These are phyloP conservation scores for Thymelicus lineola DNA, from an alignment of 2,888 invertebrate species.

Conservation along the genomic window DNA sequence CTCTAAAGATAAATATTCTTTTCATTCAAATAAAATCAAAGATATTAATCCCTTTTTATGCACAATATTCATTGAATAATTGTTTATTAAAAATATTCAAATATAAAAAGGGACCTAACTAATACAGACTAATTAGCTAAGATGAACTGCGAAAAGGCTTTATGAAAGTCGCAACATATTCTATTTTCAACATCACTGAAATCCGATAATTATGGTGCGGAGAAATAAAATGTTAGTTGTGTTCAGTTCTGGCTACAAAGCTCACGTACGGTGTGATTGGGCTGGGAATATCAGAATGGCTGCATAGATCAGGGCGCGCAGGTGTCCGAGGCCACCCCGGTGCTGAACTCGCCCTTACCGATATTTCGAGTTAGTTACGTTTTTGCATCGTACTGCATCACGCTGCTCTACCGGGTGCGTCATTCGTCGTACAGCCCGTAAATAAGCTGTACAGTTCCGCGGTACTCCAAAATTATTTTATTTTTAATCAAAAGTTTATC, in stretches of 20 bases:
- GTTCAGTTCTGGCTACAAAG: not conserved
- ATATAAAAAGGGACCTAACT: too few species aligned
- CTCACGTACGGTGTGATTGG: not conserved
- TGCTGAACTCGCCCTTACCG: slow-evolving; percentile 34
- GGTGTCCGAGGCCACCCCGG: not conserved
- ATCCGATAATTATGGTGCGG: not conserved
- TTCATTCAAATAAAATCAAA: too few species aligned
- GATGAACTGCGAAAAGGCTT: too few species aligned
- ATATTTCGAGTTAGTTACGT: slow-evolving; percentile 37
- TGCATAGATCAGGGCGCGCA: slow-evolving; percentile 7
- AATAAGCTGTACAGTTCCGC: slow-evolving; percentile 5
- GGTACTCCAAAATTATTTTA: not conserved
- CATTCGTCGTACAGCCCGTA: not conserved
- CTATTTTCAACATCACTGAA: too few species aligned
- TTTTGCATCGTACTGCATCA: slow-evolving; percentile 37
- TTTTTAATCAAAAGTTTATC: slow-evolving; percentile 1
- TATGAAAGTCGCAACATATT: too few species aligned
- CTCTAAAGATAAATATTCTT: too few species aligned
- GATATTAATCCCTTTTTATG: too few species aligned
- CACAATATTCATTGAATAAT: too few species aligned
- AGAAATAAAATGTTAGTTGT: not conserved
- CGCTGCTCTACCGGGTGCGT: slow-evolving; percentile 1
- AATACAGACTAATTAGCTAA: too few species aligned
- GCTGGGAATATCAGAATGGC: not conserved
- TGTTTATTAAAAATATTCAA: too few species aligned